Evolutionary conservation across 1,140 invertebrate genomes (phyloP), one percentile per base, ranked within the genome.

Genomic region (Micrasema minimum): DNA sequence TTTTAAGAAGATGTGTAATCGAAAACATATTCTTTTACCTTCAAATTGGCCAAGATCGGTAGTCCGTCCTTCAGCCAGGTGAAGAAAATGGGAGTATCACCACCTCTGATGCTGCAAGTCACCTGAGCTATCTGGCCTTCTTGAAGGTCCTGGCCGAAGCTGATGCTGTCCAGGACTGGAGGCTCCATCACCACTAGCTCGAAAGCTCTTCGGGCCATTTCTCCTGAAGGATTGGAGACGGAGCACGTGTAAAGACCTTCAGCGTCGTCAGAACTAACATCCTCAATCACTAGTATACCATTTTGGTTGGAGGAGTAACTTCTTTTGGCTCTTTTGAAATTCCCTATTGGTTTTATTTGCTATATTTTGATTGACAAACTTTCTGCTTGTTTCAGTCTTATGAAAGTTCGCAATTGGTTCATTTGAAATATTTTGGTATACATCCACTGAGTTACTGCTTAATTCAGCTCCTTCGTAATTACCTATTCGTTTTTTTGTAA

Each of bases 31-130:
- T n/a, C n/a, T n/a, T n/a, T n/a, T n/a, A 92, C 90, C 80, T 89
- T 89, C 43, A 91, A 84, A 68, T 85, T 89, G 31, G 88, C 85
- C 9, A 88, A 87, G 37, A 94, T 85, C 11, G 89, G 88, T 71
- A 88, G 85, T 0, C 91, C 92, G 79, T 96, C 93, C 79, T 96
- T 96, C 14, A 92, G 86, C 95, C 95, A 97, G 5, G 89, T 88
- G 76, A 97, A 94, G 78, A 90, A 90, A 62, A 96, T 92, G 2
- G 95, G 95, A 68, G 94, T 89, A 85, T 97, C 95, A 11, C 95
- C 95, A 66, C 93, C 93, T 69, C 92, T 93, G n/a, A 97, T 92
- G 62, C 91, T 93, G 81, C 96, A 97, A 5, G 93, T 93, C 10
- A 96, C 90, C 79, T 95, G 93, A 0, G 94, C 92, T 61, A 94